phyloP scores from a whole-genome alignment of 2,113 vertebrate species.

The Ctenodactylus gundi region DNA sequence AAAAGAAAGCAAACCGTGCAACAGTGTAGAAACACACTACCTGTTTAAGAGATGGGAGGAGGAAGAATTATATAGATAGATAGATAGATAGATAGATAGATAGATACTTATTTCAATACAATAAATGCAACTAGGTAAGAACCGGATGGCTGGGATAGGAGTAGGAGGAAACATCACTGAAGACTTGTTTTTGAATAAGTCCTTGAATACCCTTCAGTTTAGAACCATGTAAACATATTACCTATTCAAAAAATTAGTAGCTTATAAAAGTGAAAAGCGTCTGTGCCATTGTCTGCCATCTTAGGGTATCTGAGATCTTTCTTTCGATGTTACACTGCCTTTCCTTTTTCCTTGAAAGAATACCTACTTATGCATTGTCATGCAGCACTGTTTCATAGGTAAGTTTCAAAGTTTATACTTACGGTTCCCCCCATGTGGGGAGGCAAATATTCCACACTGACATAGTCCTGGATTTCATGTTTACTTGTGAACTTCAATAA shows the following conservation, averaged over 20 bases:
- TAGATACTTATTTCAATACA: too few relatives aligned
- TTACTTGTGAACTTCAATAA: constrained; percentile 93
- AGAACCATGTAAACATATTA: background rate
- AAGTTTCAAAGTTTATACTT: constrained; percentile 76
- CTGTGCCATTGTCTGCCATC: background rate
- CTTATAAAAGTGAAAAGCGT: constrained; percentile 8
- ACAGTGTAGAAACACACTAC: background rate
- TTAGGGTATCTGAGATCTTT: background rate
- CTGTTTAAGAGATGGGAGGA: background rate
- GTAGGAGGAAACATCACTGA: background rate
- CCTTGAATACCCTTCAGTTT: background rate
- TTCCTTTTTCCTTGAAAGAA: constrained; percentile 25
- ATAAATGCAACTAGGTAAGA: background rate
- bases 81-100: too few relatives aligned
- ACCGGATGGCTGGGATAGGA: background rate
- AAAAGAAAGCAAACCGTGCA: background rate
- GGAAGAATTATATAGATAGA: background rate
- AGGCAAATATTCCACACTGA: constrained; percentile 92
- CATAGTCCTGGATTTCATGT: constrained; percentile 90
- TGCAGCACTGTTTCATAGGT: background rate
- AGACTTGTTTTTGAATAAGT: background rate
- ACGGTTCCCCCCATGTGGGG: constrained; percentile 96
- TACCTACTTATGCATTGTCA: background rate
- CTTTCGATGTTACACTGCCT: background rate
- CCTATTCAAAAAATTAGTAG: background rate